phyloP scores from a whole-genome alignment of 2,113 vertebrate species.

The Xenus cinereus region DNA sequence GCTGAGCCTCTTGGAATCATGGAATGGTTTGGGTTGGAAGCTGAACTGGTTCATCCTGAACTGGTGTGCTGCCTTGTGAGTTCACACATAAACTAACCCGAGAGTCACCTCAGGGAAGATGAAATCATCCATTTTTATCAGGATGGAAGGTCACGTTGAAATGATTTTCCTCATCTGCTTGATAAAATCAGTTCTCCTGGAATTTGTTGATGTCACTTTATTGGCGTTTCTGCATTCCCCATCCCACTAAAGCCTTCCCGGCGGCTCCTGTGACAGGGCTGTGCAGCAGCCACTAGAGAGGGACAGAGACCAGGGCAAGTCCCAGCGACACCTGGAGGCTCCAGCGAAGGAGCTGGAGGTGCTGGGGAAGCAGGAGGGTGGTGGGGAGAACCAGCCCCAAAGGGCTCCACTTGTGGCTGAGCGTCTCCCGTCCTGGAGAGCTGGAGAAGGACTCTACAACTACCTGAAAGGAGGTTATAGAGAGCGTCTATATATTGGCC shows the following conservation, averaged over 20 bases:
- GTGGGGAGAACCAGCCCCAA: not conserved
- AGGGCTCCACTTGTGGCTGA: not conserved
- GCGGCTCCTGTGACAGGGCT: not conserved
- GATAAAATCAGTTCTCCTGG: not conserved
- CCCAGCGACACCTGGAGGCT: rapidly evolving
- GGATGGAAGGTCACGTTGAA: not conserved
- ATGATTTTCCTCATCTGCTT: not conserved
- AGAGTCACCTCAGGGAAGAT: rapidly evolving
- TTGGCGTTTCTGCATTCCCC: not conserved
- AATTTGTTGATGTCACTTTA: not conserved
- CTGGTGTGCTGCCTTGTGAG: not conserved
- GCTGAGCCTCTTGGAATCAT: not conserved
- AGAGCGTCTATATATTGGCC: no score
- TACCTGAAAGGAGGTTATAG: no score
- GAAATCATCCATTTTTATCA: not conserved
- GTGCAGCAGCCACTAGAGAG: not conserved
- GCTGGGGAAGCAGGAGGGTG: not conserved
- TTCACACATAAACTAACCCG: not conserved
- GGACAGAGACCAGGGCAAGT: not conserved
- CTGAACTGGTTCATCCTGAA: not conserved
- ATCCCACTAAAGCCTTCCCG: rapidly evolving
- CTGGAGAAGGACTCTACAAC: no score
- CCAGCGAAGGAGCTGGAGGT: not conserved
- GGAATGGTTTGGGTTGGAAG: no score
- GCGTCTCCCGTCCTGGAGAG: rapidly evolving